Base-by-base conservation (phyloP, 2,888 invertebrate species). In the Orthosia incerta region DNA sequence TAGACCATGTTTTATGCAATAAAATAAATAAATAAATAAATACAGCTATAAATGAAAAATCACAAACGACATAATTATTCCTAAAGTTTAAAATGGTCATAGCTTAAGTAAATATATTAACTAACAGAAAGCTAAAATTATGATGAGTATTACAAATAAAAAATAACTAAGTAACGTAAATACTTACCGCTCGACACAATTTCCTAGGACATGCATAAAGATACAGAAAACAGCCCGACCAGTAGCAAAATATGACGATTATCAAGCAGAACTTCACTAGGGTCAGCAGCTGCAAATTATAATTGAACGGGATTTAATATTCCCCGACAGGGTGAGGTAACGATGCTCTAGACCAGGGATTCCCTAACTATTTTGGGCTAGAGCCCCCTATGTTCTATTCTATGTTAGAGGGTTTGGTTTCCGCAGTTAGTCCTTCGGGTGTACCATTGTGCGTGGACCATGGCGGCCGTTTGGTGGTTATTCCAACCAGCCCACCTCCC, bases 181-280 rank as follows among this genome's bases (percentile, higher is more conserved):
- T 69, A 71, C 23, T 88, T 90, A 95, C 95, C 91, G 92, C 90
- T 23, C 85, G 80, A 80, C 95, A 96, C 15, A 95, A 78, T 64
- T 91, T 93, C 76, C 90, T 92, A 2, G 95, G 96, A 75, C 96
- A 96, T 2, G 95, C 91, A 39, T 85, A 91, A 0, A 96, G 84
- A 69, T 93, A 95, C 15, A 96, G 84, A 31, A 95, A 88, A 70
- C 94, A 94, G 45, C 96, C 95, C 0, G 95, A 93, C 96, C 96
- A 96, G 80, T 95, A 95, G 76, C 93, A 93, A 31, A 91, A 91
- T 84, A 95, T 93, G 2, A 87, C 20, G 20, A 94, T 89, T 11
- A 94, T 60, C n/a, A 94, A 57, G 15, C 76, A 78, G 73, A 89
- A 94, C 82, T 95, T 95, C 16, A 89, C 18, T 16, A 95, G 71